Base-by-base conservation (phyloP, 1,140 invertebrate genomes). In the Drosophila pruinosa region DNA sequence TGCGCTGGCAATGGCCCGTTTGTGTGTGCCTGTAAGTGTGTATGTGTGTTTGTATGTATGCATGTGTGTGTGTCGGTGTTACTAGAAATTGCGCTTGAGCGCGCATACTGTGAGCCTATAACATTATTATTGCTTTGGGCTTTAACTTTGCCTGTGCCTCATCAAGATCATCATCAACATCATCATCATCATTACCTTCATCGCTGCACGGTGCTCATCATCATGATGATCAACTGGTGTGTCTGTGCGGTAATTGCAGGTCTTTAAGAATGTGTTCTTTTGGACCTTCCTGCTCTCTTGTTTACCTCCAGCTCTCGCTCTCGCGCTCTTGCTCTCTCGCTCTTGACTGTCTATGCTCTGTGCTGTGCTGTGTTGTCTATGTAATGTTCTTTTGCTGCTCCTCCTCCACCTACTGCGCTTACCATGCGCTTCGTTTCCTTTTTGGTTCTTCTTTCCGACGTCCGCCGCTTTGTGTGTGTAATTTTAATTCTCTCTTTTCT, bases 241-340 rank as follows among this genome's bases (percentile, higher is more conserved):
- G 65, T 76, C 62, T 69, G 72, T 85, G 68, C 59, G 64, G 81
- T 86, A 86, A 86, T 86, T 86, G 81, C 82, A 81, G 43, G 82
- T 86, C 74, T 88, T 86, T 88, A 88, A 78, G 81, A 81, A 86
- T 85, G 81, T 85, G 81, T 70, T 86, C 77, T 75, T 77, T 86
- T 76, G 76, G 59, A 34, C 38, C 59, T 61, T 68, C 36, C 21
- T 43, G n/a, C 63, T 68, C 52, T 53, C 48, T 56, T 34, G 36
- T 62, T 47, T 47, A 47, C 43, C 21, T 41, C 4, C 12, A 34
- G 31, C 31, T 26, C 12, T n/a, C 10, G 43, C 6, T 41, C 10
- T 15, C 14, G 36, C 54, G n/a, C 50, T 65, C 54, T 41, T 26
- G 45, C 15, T 28, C 19, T 41, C n/a, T 52, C 21, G 17, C 26